Evolutionary conservation across 2,888 invertebrate genomes (phyloP), one percentile per base, ranked within the genome.

Genomic region (Drosophila limbata): DNA sequence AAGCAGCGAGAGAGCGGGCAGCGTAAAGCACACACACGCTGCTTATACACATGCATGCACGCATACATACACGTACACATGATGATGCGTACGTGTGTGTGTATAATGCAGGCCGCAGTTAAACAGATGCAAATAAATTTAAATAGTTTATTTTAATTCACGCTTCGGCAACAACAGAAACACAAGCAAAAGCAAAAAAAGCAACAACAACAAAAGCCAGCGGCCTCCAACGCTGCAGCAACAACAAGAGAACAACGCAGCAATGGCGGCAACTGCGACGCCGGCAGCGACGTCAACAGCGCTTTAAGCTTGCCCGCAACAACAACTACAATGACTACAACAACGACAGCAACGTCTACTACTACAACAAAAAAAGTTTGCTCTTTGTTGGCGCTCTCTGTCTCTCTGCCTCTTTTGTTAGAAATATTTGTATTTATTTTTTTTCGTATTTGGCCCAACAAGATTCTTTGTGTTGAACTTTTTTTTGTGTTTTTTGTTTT

Each of bases 91-190:
- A 50, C n/a, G 21, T 69, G 53, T 69, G 56, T 65, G 64, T 68
- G 74, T 77, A 70, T 81, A 87, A 89, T 84, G 89, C 84, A 84
- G 84, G 87, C 84, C 84, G 86, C 88, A 82, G 86, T 88, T 85
- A 85, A 85, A 79, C 84, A 84, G 79, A 86, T 84, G 84, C 89
- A 87, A 88, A 88, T 88, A 90, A 87, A 90, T 90, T 90, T 88
- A 88, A 90, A 90, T 88, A 88, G 81, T 88, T 88, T 89, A 90
- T 88, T 88, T 90, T 87, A 90, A 90, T 88, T 88, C 82, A 89
- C 90, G 84, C 89, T 86, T 87, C 79, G 78, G 73, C 84, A 77
- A 76, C 84, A 88, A 67, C 80, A 88, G 80, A 62, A 75, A 66
- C 69, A 67, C 59, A 65, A 68, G 47, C 53, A 52, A 52, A 39